These are phyloP conservation scores for Athalia circularis DNA, from an alignment of 2,888 invertebrate genomes.

Conservation along the genomic window DNA sequence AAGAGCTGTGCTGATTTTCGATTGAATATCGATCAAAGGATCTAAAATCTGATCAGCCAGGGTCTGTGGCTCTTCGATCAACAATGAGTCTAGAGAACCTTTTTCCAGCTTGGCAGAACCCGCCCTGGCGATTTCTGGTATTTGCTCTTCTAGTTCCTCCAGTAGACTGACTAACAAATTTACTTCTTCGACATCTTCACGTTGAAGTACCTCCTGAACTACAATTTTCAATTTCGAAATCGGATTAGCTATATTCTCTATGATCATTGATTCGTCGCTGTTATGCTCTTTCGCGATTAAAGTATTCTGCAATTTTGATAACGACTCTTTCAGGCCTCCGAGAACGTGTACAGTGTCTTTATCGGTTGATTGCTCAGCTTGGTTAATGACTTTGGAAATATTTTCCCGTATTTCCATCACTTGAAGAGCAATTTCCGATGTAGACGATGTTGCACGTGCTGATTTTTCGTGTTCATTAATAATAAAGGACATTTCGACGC, in stretches of 20 bases:
- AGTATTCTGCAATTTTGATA: constrained; percentile 41
- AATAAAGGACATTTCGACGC: constrained; percentile 23
- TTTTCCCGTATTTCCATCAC: constrained; percentile 39
- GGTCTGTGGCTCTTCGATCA: constrained; percentile 55
- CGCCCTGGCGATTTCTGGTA: constrained; percentile 32
- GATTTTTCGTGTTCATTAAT: constrained; percentile 30
- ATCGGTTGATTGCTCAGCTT: constrained; percentile 31
- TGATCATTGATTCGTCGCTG: constrained; percentile 20
- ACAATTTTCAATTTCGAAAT: constrained; percentile 38
- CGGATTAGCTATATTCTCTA: constrained; percentile 32
- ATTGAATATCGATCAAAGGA: constrained; percentile 66
- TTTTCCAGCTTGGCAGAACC: constrained; percentile 21
- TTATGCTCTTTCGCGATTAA: constrained; percentile 8
- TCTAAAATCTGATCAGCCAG: constrained; percentile 67
- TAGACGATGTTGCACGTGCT: neutral
- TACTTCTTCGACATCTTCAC: constrained; percentile 34
- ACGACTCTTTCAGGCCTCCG: constrained; percentile 34
- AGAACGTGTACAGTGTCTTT: constrained; percentile 35
- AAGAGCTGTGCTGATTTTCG: constrained; percentile 62
- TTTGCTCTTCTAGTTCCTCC: constrained; percentile 37
- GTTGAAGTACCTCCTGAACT: constrained; percentile 23
- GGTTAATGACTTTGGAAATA: constrained; percentile 9
- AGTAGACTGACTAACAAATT: constrained; percentile 29
- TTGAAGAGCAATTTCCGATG: constrained; percentile 11
- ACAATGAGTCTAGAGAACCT: constrained; percentile 34